Base-by-base conservation (phyloP, 1,140 invertebrate genomes). In the Coelopa frigida region DNA sequence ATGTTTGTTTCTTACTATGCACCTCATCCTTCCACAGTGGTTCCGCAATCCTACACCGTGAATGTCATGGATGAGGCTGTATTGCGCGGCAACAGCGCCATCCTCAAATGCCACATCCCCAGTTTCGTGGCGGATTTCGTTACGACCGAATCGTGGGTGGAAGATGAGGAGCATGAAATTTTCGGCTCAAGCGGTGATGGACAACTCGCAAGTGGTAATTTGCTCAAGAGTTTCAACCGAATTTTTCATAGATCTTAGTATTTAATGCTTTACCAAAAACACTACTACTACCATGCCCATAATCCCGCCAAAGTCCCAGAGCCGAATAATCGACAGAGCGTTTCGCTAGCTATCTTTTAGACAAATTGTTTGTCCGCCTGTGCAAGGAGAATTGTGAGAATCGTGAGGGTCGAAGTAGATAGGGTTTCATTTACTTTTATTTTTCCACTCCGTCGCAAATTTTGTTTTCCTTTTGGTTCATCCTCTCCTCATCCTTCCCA, bases 21-120 rank as follows among this genome's bases (percentile, higher is more conserved):
- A n/a, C n/a, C n/a, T n/a, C n/a, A n/a, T n/a, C n/a, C 41, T 48
- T 26, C 35, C 36, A 37, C 81, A 91, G 89, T 91, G 73, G 89
- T 93, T 61, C 83, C 85, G 59, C 88, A 91, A 78, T 77, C 79
- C 50, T 94, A 93, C 75, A 84, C 83, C 61, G 84, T 88, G 58
- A 88, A 88, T 77, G 79, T 89, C 63, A 88, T 90, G 82, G 88
- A 91, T 69, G 88, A 91, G 72, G 86, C 89, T 71, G 87, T 92
- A 49, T 78, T 92, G 57, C 79, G 84, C 67, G 89, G 89, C 52
- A 94, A 93, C 72, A 83, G 85, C 54, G 89, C 87, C 57, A 85
- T 91, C 68, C 77, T 93, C 59, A 91, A 90, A 78, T 93, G 89
- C 76, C 85, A 90, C 74, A 87, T 93, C 71, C 89, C 89, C 51